A percentile compares a stretch with the other conserved stretches of the same genome.
Conservation (phyloP, 2,888 invertebrate species). For the Ctenicera cuprea region DNA sequence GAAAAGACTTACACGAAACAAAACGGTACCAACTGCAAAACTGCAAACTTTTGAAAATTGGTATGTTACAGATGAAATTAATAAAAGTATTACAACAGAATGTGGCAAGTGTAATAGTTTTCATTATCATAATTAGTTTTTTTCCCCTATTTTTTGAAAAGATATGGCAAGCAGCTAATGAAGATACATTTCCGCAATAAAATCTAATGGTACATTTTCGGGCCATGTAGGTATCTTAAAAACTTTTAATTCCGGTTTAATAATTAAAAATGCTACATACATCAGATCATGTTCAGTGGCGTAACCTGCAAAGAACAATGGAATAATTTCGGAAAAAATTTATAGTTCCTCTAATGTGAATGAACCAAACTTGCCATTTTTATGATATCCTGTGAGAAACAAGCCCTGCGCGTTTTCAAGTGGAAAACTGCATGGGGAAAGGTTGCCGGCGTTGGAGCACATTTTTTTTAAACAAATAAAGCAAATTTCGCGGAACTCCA, state of each 20-base stretch:
- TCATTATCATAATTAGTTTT: too few species aligned
- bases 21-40: too few species aligned
- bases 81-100: too few species aligned
- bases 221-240: not conserved
- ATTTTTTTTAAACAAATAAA: slow-evolving; percentile 45
- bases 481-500: slow-evolving; percentile 48
- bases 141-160: too few species aligned
- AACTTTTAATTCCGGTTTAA: not conserved
- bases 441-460: slow-evolving; percentile 31
- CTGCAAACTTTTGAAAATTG: too few species aligned
- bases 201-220: not conserved
- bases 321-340: slow-evolving; percentile 20
- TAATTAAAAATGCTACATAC: not conserved
- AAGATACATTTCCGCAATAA: slow-evolving; percentile 1
- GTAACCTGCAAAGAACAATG: slow-evolving; percentile 21
- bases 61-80: too few species aligned
- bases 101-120: too few species aligned
- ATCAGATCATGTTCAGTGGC: slow-evolving; percentile 14
- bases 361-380: slow-evolving; percentile 24
- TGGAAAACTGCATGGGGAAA: slow-evolving; percentile 41
- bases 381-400: slow-evolving; percentile 20
- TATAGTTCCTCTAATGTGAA: slow-evolving; percentile 20
- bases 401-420: slow-evolving; percentile 20
- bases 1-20: too few species aligned
- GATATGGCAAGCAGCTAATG: not conserved